Conservation (phyloP, 1,140 invertebrate species). For the Berghia stephanieae region DNA sequence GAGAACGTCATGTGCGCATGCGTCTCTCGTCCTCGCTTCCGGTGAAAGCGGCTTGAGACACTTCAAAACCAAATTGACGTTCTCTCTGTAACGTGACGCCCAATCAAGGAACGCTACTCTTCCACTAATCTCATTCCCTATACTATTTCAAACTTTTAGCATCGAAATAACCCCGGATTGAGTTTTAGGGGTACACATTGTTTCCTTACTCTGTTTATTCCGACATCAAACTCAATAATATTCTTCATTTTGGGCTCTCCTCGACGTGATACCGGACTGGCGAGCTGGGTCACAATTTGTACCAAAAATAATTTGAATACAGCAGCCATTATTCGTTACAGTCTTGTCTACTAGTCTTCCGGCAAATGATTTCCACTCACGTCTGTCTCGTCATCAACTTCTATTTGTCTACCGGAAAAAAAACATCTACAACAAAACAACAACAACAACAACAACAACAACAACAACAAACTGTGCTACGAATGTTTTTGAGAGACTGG, state of each 20-base stretch:
- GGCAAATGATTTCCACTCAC: neutral
- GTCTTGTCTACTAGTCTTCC: neutral
- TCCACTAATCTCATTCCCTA: too few relatives aligned
- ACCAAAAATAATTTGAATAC: neutral
- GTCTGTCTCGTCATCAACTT: neutral
- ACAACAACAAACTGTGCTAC: neutral
- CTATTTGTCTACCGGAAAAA: neutral
- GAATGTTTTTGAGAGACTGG: neutral
- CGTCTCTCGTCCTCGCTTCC: too few relatives aligned
- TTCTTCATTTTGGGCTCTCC: neutral
- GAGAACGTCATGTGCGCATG: too few relatives aligned
- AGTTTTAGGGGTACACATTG: neutral
- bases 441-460: slow-evolving; percentile 4
- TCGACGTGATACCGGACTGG: neutral
- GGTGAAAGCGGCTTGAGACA: too few relatives aligned
- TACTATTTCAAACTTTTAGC: too few relatives aligned
- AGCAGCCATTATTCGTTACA: neutral
- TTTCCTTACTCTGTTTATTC: neutral
- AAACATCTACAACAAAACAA: neutral
- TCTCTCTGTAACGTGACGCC: too few relatives aligned
- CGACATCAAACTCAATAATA: neutral
- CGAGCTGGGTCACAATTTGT: neutral
- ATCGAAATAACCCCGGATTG: too few relatives aligned
- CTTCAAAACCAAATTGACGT: too few relatives aligned
- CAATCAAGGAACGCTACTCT: too few relatives aligned